Conservation (phyloP, 2,797 vertebrate genomes). For the Erethizon dorsatum region DNA sequence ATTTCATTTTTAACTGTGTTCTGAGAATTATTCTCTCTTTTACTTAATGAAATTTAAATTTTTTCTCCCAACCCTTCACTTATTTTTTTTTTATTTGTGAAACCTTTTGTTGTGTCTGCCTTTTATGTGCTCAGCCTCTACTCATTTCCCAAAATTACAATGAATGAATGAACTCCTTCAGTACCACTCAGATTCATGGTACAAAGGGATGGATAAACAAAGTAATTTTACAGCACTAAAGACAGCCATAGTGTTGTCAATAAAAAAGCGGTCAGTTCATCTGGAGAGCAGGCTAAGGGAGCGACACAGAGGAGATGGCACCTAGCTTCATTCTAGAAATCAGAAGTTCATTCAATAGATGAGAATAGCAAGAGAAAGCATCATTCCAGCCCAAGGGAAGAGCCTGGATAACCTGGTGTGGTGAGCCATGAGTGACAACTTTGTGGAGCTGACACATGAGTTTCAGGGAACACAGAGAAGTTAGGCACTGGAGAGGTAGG, state of each 20-base stretch:
- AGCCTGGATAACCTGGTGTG: neutral
- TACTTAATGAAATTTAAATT: neutral
- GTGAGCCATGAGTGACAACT: neutral
- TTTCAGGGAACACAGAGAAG: neutral
- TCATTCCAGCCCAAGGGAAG: neutral
- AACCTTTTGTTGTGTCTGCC: neutral
- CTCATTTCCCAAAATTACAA: neutral
- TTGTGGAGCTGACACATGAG: neutral
- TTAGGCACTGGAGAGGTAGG: neutral
- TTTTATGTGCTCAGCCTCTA: neutral
- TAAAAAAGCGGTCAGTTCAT: neutral
- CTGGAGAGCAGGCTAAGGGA: neutral
- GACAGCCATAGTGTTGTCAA: neutral
- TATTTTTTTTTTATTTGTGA: neutral
- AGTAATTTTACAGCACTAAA: neutral
- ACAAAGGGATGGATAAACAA: too few relatives aligned
- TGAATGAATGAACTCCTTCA: too few relatives aligned
- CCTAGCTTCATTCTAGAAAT: too few relatives aligned
- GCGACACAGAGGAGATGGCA: neutral
- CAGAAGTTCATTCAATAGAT: too few relatives aligned
- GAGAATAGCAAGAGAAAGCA: neutral
- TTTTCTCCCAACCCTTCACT: neutral
- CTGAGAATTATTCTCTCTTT: neutral
- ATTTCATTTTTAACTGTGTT: neutral
- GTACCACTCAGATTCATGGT: too few relatives aligned